phyloP scores from a whole-genome alignment of 2,888 invertebrate species.

The Achlya flavicornis region DNA sequence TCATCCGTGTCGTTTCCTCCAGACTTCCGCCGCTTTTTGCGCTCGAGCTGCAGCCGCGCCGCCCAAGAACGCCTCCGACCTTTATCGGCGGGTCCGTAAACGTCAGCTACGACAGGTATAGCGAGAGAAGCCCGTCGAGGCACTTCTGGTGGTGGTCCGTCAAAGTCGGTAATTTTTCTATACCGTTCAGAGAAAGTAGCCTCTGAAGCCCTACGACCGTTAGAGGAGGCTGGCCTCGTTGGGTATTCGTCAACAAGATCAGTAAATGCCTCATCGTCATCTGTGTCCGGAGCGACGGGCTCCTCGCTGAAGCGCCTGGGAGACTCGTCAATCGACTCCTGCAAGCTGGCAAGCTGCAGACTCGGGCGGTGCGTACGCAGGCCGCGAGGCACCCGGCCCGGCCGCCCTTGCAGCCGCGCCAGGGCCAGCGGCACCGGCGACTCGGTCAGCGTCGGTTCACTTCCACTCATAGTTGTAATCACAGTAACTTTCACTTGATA shows the following conservation, averaged over 20 bases:
- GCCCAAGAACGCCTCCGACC: constrained; percentile 87
- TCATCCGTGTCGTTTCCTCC: constrained; percentile 75
- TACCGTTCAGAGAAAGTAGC: constrained; percentile 77
- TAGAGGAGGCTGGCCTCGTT: constrained; percentile 56
- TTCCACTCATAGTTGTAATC: constrained; percentile 66
- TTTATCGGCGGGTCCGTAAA: constrained; percentile 71
- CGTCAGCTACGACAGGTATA: constrained; percentile 64
- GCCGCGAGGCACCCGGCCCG: constrained; percentile 60
- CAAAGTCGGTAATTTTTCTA: constrained; percentile 73
- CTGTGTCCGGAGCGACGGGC: constrained; percentile 61
- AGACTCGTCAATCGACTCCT: constrained; percentile 73
- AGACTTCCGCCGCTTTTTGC: constrained; percentile 83
- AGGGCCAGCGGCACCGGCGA: constrained; percentile 78
- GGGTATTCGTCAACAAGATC: constrained; percentile 57
- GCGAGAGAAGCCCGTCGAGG: constrained; percentile 78
- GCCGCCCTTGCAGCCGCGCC: constrained; percentile 68
- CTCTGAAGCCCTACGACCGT: constrained; percentile 76
- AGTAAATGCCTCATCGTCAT: constrained; percentile 72
- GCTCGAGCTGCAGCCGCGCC: constrained; percentile 78
- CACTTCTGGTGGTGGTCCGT: constrained; percentile 67
- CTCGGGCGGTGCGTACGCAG: constrained; percentile 72
- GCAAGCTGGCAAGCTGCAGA: constrained; percentile 74
- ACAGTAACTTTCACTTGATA: constrained; percentile 46
- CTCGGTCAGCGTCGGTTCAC: constrained; percentile 76
- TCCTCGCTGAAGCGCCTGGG: constrained; percentile 75